Conservation (phyloP, 2,113 vertebrate genomes). For the Sciurus niger region DNA sequence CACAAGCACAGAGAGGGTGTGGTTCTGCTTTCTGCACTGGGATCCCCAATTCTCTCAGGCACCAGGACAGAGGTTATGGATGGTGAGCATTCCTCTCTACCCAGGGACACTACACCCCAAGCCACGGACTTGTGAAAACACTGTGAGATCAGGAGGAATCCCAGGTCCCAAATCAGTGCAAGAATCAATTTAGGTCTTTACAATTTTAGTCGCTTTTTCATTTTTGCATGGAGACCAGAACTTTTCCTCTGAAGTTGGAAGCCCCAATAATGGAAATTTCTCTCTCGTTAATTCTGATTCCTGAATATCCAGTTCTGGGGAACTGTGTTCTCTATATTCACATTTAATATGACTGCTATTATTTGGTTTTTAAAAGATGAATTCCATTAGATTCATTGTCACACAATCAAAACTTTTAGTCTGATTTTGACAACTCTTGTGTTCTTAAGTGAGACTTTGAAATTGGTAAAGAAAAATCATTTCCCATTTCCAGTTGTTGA, state of each 20-base stretch:
- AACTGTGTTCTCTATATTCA: background rate
- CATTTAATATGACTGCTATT: background rate
- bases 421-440: conserved; percentile 5
- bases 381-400: background rate
- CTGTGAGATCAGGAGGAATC: background rate
- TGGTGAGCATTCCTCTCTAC: background rate
- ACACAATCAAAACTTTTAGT: conserved; percentile 1
- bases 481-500: background rate
- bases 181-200: background rate
- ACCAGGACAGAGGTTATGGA: background rate
- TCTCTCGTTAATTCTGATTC: background rate
- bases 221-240: background rate
- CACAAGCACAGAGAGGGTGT: background rate
- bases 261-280: background rate
- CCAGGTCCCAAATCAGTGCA: background rate
- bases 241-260: conserved; percentile 11
- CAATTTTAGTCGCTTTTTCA: conserved; percentile 19
- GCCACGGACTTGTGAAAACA: background rate
- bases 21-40: background rate
- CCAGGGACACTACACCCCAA: too few species aligned
- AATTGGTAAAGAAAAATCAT: background rate
- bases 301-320: background rate
- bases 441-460: conserved; percentile 13
- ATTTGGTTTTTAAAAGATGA: background rate
- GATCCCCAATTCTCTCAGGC: background rate